Percentiles rank a stretch among this genome's conserved stretches.
Evolutionary conservation across 2,113 vertebrate genomes (phyloP).

Genomic region (Nyctereutes procyonoides): DNA sequence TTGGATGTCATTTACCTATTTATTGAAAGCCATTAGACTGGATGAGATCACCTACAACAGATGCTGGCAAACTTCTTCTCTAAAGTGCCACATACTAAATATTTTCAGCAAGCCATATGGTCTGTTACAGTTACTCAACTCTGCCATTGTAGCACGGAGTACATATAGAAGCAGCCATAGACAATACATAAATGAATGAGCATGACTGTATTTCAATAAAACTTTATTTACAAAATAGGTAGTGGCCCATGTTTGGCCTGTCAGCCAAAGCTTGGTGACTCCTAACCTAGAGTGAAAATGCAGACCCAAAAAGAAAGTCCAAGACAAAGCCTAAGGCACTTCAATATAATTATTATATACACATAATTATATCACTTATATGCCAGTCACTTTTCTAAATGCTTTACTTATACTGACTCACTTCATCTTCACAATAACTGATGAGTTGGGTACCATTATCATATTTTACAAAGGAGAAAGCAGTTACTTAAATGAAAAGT

Average conservation of each 20-base stretch:
- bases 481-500: background rate
- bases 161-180: background rate
- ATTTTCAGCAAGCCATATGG: background rate
- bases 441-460: background rate
- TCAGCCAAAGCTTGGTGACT: background rate
- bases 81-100: background rate
- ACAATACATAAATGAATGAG: background rate
- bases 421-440: background rate
- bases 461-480: background rate
- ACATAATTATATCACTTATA: background rate
- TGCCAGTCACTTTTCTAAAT: background rate
- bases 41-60: background rate
- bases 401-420: background rate
- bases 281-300: background rate
- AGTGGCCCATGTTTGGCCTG: background rate
- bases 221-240: background rate
- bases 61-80: background rate
- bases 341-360: background rate
- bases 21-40: background rate
- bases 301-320: background rate
- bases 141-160: background rate
- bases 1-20: background rate
- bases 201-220: background rate
- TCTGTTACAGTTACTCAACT: background rate
- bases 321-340: background rate